Evolutionary conservation across 1,140 invertebrate species (phyloP), one percentile per base, ranked within the genome.

Genomic region (Rhysida immarginata): DNA sequence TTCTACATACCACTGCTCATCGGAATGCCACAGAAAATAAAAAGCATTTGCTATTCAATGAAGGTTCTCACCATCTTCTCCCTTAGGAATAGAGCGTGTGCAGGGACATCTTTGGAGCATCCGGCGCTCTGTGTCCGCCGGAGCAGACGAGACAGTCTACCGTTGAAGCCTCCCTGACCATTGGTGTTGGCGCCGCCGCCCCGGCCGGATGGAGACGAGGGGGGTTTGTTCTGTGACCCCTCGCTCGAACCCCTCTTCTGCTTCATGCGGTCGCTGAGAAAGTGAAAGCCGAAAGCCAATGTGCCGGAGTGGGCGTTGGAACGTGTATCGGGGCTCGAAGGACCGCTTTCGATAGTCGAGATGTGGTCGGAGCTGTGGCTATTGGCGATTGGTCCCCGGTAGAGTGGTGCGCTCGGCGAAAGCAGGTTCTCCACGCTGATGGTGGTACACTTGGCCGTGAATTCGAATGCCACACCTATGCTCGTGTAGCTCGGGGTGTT

Each of bases 41-140:
- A n/a, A n/a, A n/a, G n/a, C n/a, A n/a, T n/a, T n/a, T n/a, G n/a
- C n/a, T n/a, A n/a, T n/a, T n/a, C n/a, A n/a, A n/a, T n/a, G n/a
- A n/a, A n/a, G n/a, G n/a, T n/a, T 25, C 49, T 51, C 26, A 51
- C 49, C 49, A 21, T 51, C 24, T 63, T 62, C 16, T 60, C 58
- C 35, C 65, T 55, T 14, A 71, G 44, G 57, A 70, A 72, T 16
- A 68, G 61, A 8, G 66, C 65, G 61, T 71, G 65, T 0, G 64
- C 62, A 5, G 70, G 67, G 14, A 71, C 67, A 60, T 72, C 70
- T 57, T 73, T 71, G 3, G 64, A 64, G 55, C 65, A 68, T n/a
- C 70, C 70, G 2, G 69, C 70, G 58, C 68, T 69, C 41, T 71
- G 68, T 53, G 70, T 72, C 18, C 71, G 55, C 26, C 70, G 56